Percentiles rank a stretch among this genome's conserved stretches.
These are phyloP conservation scores for Heliconius ismenius DNA, from an alignment of 2,888 invertebrate species.

Conservation along the genomic window DNA sequence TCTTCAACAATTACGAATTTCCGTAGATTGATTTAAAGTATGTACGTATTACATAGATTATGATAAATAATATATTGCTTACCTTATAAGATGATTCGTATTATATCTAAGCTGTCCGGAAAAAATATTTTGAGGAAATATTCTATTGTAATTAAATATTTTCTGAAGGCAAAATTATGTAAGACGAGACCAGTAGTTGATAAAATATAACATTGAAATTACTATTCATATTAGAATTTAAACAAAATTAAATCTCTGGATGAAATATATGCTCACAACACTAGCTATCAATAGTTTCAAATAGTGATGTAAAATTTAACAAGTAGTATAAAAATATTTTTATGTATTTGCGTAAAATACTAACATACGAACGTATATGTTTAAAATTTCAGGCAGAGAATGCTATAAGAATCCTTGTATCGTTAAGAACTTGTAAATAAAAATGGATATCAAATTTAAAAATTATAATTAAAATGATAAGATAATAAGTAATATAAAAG, in stretches of 20 bases:
- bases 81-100: background rate
- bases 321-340: background rate
- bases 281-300: background rate
- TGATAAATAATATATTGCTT: background rate
- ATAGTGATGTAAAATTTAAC: background rate
- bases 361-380: no score
- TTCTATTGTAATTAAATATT: conserved; percentile 9
- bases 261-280: background rate
- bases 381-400: background rate
- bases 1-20: conserved; percentile 33
- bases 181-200: background rate
- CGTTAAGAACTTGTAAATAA: background rate
- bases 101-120: background rate
- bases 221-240: background rate
- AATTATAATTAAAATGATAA: background rate
- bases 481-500: background rate
- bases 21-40: conserved; percentile 25
- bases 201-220: background rate
- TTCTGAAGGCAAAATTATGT: background rate
- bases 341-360: background rate
- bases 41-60: conserved; percentile 11
- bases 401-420: background rate
- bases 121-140: background rate
- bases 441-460: background rate
- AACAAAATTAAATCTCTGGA: background rate